Conservation (phyloP, 92 coral and sea anemone genomes). For the Epizoanthus fatuus region DNA sequence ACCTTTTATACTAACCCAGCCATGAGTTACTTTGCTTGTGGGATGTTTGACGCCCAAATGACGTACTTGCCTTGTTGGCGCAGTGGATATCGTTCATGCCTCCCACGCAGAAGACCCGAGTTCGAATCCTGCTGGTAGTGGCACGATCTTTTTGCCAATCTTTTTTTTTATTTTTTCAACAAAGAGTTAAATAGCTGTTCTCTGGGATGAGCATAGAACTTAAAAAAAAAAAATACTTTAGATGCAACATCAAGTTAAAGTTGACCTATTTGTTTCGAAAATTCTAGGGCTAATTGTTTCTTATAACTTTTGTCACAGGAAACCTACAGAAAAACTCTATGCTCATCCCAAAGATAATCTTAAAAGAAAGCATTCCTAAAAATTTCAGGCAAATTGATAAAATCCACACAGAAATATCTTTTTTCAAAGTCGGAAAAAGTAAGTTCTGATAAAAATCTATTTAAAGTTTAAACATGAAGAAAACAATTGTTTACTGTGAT, state of each 20-base stretch:
- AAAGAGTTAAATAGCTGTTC: constrained; percentile 7
- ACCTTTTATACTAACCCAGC: no score
- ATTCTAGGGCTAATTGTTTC: constrained; percentile 33
- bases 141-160: not conserved
- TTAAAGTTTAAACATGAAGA: no score
- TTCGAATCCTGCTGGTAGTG: no score
- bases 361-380: constrained; percentile 46
- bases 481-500: no score
- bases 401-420: constrained; percentile 36
- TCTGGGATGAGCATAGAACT: constrained; percentile 37
- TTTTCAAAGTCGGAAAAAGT: constrained; percentile 42
- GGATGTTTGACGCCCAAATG: no score
- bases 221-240: constrained; percentile 31
- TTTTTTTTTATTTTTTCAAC: constrained; percentile 22
- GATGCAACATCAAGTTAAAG: constrained; percentile 44
- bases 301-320: constrained; percentile 46
- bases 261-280: constrained; percentile 22
- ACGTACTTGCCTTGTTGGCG: no score
- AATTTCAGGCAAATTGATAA: constrained; percentile 50
- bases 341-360: constrained; percentile 30
- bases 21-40: no score
- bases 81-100: no score
- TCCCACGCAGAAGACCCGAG: no score
- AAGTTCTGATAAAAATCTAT: constrained; percentile 37
- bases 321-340: constrained; percentile 48